Evolutionary conservation across 2,113 vertebrate species (phyloP).

Genomic region (Procavia capensis): DNA sequence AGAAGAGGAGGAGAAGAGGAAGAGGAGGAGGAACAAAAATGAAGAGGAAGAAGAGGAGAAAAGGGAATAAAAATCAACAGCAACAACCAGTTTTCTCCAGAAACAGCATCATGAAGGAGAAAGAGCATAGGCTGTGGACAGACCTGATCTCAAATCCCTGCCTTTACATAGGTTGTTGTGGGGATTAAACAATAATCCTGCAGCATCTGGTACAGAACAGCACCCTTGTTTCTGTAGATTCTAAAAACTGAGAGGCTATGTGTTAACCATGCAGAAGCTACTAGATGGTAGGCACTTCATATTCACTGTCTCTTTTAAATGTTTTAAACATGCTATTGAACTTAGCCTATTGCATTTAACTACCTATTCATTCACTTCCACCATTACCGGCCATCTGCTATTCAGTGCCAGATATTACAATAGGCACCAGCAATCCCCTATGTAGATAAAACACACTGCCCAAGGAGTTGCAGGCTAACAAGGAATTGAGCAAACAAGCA

Average conservation of each 20-base stretch:
- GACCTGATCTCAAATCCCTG: neutral
- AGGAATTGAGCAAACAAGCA: no score
- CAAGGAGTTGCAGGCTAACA: neutral
- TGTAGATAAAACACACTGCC: neutral
- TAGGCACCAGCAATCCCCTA: neutral
- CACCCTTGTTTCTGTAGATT: neutral
- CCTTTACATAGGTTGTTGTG: neutral
- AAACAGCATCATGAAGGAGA: neutral
- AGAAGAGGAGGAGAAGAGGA: neutral
- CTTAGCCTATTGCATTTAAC: neutral
- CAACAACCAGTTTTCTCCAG: neutral
- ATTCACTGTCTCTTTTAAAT: neutral
- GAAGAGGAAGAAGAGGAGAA: neutral
- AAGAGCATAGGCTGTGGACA: neutral
- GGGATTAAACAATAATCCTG: neutral
- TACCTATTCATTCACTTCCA: neutral
- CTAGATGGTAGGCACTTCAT: neutral
- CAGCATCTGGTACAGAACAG: neutral
- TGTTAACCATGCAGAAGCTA: neutral
- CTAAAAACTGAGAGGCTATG: neutral
- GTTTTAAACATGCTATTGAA: neutral
- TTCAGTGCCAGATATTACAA: no score
- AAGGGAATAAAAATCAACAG: fast-evolving
- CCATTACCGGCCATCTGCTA: neutral
- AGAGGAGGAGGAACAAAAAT: neutral